Conservation (phyloP, 2,888 invertebrate species). For the Isotomurus palustris region DNA sequence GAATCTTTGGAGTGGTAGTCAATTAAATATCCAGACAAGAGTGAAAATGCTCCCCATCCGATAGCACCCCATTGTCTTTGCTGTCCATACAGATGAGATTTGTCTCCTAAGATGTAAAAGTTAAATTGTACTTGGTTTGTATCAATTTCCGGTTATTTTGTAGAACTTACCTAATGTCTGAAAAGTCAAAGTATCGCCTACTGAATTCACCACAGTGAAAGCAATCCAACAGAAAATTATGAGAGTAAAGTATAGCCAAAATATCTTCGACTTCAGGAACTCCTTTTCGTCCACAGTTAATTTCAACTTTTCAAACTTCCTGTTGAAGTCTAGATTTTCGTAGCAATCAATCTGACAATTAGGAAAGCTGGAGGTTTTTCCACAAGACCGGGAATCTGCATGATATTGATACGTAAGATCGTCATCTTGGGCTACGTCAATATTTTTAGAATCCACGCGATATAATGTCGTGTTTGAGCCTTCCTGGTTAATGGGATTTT, state of each 20-base stretch:
- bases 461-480: too few relatives aligned
- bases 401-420: constrained; percentile 7
- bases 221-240: constrained; percentile 76
- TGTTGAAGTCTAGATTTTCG: constrained; percentile 16
- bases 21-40: constrained; percentile 71
- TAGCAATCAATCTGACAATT: constrained; percentile 28
- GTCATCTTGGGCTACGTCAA: background rate
- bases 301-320: background rate
- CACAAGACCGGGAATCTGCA: constrained; percentile 10
- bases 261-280: constrained; percentile 51
- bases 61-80: constrained; percentile 84
- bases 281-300: constrained; percentile 10
- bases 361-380: background rate
- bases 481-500: too few relatives aligned
- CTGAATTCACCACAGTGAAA: constrained; percentile 79
- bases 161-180: constrained; percentile 67
- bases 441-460: background rate
- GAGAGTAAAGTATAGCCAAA: constrained; percentile 72
- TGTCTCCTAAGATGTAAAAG: constrained; percentile 57
- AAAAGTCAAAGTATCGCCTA: constrained; percentile 86
- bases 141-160: too few relatives aligned
- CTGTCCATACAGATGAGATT: constrained; percentile 70
- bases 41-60: constrained; percentile 76
- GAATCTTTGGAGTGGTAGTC: constrained; percentile 64
- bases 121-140: too few relatives aligned